These are phyloP conservation scores for Cerceris rybyensis DNA, from an alignment of 2,888 invertebrate genomes.

Conservation along the genomic window DNA sequence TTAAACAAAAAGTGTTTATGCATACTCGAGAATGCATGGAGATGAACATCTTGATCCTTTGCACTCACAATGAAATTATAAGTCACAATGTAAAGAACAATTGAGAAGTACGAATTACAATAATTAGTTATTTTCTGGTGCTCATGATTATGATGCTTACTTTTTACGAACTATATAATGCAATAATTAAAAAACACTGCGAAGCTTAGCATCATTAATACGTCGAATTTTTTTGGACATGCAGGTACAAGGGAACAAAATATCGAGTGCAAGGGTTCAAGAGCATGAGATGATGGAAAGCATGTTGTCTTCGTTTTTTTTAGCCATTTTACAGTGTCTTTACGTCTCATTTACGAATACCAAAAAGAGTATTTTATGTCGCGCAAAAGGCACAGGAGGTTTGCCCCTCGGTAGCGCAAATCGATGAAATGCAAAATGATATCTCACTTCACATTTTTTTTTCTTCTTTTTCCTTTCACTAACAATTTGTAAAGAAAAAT, in stretches of 20 bases:
- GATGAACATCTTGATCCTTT: slow-evolving; percentile 25
- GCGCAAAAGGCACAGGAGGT: slow-evolving; percentile 52
- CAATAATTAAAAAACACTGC: slow-evolving; percentile 10
- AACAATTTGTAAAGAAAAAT: slow-evolving; percentile 23
- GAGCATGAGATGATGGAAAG: not conserved
- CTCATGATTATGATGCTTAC: slow-evolving; percentile 5
- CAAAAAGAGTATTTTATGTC: slow-evolving; percentile 18
- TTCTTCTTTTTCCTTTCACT: not conserved
- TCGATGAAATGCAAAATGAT: slow-evolving; percentile 37
- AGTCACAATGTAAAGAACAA: slow-evolving; percentile 3
- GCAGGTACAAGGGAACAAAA: slow-evolving; percentile 17
- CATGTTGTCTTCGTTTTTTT: slow-evolving; percentile 2
- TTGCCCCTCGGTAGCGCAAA: slow-evolving; percentile 41
- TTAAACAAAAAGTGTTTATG: not conserved
- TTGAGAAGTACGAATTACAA: slow-evolving; percentile 14
- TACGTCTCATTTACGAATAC: slow-evolving; percentile 15
- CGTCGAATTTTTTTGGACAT: not conserved
- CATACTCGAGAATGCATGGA: not conserved
- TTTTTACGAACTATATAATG: slow-evolving; percentile 7
- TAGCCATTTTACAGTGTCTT: slow-evolving; percentile 11
- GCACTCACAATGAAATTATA: slow-evolving; percentile 24
- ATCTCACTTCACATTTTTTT: not conserved
- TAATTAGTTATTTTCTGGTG: slow-evolving; percentile 17
- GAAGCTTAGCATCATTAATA: not conserved
- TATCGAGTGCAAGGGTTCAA: slow-evolving; percentile 40